These are phyloP conservation scores for Lycorma delicatula DNA, from an alignment of 1,140 invertebrate genomes.

Conservation along the genomic window DNA sequence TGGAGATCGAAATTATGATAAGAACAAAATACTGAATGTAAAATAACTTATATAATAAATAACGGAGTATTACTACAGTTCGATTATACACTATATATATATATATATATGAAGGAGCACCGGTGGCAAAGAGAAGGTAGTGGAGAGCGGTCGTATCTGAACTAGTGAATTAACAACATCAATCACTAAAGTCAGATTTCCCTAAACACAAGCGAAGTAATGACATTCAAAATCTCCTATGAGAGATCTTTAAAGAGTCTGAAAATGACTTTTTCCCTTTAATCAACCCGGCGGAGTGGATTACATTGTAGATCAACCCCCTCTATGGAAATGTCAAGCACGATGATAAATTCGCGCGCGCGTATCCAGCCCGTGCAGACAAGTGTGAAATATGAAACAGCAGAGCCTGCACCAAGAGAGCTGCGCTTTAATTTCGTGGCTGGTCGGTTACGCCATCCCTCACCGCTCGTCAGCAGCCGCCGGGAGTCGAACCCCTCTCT, in stretches of 20 bases:
- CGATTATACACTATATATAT: no score
- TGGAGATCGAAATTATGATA: no score
- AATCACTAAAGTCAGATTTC: background rate
- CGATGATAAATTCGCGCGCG: background rate
- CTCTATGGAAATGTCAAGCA: background rate
- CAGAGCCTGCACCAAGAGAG: no score
- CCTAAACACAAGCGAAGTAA: background rate
- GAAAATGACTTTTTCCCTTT: conserved; percentile 5
- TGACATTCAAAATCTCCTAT: conserved; percentile 5
- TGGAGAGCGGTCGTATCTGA: no score
- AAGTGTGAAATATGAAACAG: conserved; percentile 7
- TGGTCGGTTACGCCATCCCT: background rate
- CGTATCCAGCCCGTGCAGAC: background rate
- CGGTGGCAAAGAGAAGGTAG: no score
- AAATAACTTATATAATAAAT: no score
- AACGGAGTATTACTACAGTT: no score
- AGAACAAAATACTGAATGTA: no score
- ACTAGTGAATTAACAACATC: conserved; percentile 1
- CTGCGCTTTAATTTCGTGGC: conserved; percentile 4
- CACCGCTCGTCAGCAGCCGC: background rate
- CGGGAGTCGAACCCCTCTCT: background rate
- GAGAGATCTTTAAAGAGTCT: conserved; percentile 7
- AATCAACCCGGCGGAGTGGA: background rate
- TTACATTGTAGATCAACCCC: background rate
- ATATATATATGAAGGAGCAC: no score